Evolutionary conservation across 2,797 vertebrate species (phyloP).

Genomic region (Crocodylus rhombifer): DNA sequence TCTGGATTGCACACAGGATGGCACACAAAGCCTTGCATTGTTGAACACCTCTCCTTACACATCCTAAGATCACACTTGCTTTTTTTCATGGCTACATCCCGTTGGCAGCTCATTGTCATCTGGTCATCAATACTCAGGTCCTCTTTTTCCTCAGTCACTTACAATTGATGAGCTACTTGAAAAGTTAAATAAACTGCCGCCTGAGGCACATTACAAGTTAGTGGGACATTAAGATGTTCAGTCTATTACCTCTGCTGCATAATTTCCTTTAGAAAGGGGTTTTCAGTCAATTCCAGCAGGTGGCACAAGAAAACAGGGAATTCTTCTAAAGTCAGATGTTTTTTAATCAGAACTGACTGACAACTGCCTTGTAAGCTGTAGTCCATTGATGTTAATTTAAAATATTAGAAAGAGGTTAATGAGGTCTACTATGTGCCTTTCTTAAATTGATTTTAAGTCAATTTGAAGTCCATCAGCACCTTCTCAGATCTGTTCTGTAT

Average conservation of each 20-base stretch:
- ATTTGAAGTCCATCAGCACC: neutral
- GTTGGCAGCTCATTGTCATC: neutral
- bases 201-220: neutral
- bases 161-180: neutral
- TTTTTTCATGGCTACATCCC: neutral
- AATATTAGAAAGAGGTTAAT: neutral
- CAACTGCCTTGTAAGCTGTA: neutral
- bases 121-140: neutral
- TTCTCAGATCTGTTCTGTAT: neutral
- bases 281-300: slow-evolving; percentile 59
- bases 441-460: neutral
- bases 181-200: neutral
- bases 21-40: too few relatives aligned
- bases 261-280: slow-evolving; percentile 23
- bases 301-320: slow-evolving; percentile 55
- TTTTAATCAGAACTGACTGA: neutral
- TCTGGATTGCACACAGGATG: neutral
- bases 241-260: neutral
- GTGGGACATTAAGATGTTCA: neutral
- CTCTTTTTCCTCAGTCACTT: neutral
- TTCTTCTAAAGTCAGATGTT: neutral
- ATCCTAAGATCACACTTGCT: neutral
- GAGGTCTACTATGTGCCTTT: neutral
- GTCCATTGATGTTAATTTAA: neutral
- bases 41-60: neutral